Evolutionary conservation across 1,140 invertebrate species (phyloP).

Genomic region (Ectropis grisescens): DNA sequence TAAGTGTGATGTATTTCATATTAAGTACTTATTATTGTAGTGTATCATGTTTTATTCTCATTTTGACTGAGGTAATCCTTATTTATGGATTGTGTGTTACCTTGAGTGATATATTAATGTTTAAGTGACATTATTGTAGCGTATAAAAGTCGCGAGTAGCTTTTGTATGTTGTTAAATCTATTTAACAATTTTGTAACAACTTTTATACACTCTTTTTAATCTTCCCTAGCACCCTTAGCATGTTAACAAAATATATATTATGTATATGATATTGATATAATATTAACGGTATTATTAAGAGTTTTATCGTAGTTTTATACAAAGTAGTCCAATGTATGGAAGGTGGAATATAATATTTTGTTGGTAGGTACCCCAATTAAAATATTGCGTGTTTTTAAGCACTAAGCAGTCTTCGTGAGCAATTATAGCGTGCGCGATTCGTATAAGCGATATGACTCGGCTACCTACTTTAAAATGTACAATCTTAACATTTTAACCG

Average conservation of each 20-base stretch:
- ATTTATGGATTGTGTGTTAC: constrained; percentile 29
- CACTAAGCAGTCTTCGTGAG: no score
- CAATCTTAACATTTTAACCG: no score
- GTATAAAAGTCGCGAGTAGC: constrained; percentile 46
- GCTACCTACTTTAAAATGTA: no score
- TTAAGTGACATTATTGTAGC: constrained; percentile 52
- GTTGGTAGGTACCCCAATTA: no score
- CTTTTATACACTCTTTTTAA: constrained; percentile 69
- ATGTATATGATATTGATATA: no score
- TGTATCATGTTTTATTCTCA: constrained; percentile 16
- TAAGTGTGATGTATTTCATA: constrained; percentile 19
- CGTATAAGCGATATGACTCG: no score
- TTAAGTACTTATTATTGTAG: constrained; percentile 13
- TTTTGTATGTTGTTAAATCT: constrained; percentile 68
- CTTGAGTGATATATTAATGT: constrained; percentile 41
- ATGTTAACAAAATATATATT: constrained; percentile 15
- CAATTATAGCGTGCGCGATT: no score
- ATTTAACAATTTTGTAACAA: constrained; percentile 65
- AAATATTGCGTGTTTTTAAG: no score
- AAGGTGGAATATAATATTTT: no score
- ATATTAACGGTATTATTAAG: constrained; percentile 11
- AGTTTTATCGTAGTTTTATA: no score
- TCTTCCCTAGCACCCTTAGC: constrained; percentile 64
- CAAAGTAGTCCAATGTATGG: no score
- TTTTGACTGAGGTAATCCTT: constrained; percentile 24